These are phyloP conservation scores for Sebastolobus altivelis DNA, from an alignment of 2,797 vertebrate species.

Conservation along the genomic window DNA sequence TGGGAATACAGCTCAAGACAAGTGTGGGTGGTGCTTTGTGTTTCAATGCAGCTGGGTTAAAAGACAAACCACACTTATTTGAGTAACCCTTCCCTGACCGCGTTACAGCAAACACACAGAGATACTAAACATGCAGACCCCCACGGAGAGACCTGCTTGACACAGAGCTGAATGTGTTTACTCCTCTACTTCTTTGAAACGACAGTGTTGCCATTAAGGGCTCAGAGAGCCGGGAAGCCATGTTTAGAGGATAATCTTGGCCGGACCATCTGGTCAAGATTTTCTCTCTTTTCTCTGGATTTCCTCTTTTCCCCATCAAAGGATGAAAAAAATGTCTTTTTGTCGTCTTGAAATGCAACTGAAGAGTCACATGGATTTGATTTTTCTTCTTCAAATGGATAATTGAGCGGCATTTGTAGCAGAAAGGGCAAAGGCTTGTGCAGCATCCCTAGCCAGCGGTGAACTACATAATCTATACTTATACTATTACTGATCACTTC, in stretches of 20 bases:
- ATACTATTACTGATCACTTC: conserved; percentile 76
- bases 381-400: conserved; percentile 30
- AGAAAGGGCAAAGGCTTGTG: conserved; percentile 22
- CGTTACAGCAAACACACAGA: conserved; percentile 39
- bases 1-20: conserved; percentile 69
- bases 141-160: conserved; percentile 46
- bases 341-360: conserved; percentile 24
- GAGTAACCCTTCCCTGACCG: conserved; percentile 67
- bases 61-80: conserved; percentile 69
- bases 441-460: conserved; percentile 29
- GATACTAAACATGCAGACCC: conserved; percentile 35
- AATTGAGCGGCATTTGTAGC: conserved; percentile 26
- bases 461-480: conserved; percentile 65
- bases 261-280: conserved; percentile 77
- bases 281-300: conserved; percentile 54
- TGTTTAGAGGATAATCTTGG: conserved; percentile 75
- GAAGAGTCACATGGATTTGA: conserved; percentile 29
- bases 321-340: conserved; percentile 18
- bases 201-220: conserved; percentile 33
- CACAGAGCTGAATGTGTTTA: conserved; percentile 45
- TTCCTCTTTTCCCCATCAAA: conserved; percentile 31
- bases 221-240: conserved; percentile 53
- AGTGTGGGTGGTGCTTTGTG: conserved; percentile 72
- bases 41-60: conserved; percentile 67
- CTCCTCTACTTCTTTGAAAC: conserved; percentile 42